A percentile compares a stretch with the other conserved stretches of the same genome.
Conservation (phyloP, 1,140 invertebrate genomes). For the Ceratoteleas bidentatus region DNA sequence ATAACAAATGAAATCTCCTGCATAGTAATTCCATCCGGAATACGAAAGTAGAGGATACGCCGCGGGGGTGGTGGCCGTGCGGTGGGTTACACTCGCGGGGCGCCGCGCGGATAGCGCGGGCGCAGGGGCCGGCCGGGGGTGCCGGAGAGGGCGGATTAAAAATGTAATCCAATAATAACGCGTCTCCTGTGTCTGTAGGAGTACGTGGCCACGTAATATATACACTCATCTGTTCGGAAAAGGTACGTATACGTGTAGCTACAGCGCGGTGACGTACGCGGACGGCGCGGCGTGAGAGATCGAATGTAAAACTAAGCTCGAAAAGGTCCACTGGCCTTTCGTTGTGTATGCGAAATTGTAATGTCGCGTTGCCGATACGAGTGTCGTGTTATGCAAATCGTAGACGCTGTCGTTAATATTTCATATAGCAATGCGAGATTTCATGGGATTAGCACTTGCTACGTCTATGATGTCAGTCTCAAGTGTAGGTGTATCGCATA, state of each 20-base stretch:
- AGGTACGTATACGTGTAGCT: conserved; percentile 66
- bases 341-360: conserved; percentile 66
- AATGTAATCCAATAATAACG: conserved; percentile 82
- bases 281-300: conserved; percentile 64
- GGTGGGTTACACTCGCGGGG: conserved; percentile 67
- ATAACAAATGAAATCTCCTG: conserved; percentile 81
- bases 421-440: conserved; percentile 64
- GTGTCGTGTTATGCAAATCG: conserved; percentile 69
- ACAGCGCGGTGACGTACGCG: conserved; percentile 62
- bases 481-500: conserved; percentile 61
- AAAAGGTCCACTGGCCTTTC: conserved; percentile 66
- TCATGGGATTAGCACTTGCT: conserved; percentile 65
- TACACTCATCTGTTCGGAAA: conserved; percentile 62
- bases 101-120: conserved; percentile 58
- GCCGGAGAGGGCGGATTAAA: conserved; percentile 79
- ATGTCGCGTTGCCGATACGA: conserved; percentile 66
- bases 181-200: conserved; percentile 79
- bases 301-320: conserved; percentile 69
- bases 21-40: conserved; percentile 81
- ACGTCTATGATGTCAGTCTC: conserved; percentile 65
- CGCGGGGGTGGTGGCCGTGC: conserved; percentile 63
- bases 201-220: conserved; percentile 70
- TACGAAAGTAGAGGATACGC: conserved; percentile 78
- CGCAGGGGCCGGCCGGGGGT: conserved; percentile 34
- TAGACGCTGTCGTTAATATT: conserved; percentile 65